A percentile compares a stretch with the other conserved stretches of the same genome.
These are phyloP conservation scores for Pachypanchax playfairii DNA, from an alignment of 2,113 vertebrate genomes.

Conservation along the genomic window DNA sequence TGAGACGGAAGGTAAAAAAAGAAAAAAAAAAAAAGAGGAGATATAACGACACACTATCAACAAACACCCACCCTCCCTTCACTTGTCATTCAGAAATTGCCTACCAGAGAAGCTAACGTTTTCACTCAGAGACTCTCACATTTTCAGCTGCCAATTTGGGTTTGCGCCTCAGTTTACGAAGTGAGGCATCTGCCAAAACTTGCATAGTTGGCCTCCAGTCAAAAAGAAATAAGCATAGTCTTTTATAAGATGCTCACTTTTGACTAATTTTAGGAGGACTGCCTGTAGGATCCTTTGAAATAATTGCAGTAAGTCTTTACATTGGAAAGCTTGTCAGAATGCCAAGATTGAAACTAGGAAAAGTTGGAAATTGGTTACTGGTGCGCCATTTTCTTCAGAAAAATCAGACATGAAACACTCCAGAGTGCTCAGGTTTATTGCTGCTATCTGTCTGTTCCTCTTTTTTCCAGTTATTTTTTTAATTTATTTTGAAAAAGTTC, in stretches of 20 bases:
- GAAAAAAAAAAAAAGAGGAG: constrained; percentile 19
- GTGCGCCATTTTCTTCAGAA: constrained; percentile 2
- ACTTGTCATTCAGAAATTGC: constrained; percentile 66
- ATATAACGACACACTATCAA: constrained; percentile 58
- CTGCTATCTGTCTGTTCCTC: background rate
- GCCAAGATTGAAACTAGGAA: constrained; percentile 21
- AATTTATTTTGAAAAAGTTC: too few species aligned
- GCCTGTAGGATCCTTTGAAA: constrained; percentile 15
- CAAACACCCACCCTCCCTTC: constrained; percentile 51
- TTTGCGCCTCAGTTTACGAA: constrained; percentile 48
- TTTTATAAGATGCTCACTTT: constrained; percentile 51
- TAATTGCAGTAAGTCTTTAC: constrained; percentile 11
- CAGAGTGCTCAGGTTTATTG: constrained; percentile 9
- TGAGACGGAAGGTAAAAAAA: constrained; percentile 35
- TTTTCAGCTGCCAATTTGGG: constrained; percentile 65
- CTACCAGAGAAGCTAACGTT: constrained; percentile 45
- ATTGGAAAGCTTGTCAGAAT: constrained; percentile 27
- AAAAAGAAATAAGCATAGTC: constrained; percentile 30
- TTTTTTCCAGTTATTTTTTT: too few species aligned
- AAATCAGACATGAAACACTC: constrained; percentile 13
- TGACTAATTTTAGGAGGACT: constrained; percentile 42
- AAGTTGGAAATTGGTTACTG: background rate
- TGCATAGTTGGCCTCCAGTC: constrained; percentile 55
- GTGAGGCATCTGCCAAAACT: constrained; percentile 57
- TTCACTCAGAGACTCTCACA: constrained; percentile 49